Conservation (phyloP, 2,113 vertebrate genomes). For the Panurus biarmicus region DNA sequence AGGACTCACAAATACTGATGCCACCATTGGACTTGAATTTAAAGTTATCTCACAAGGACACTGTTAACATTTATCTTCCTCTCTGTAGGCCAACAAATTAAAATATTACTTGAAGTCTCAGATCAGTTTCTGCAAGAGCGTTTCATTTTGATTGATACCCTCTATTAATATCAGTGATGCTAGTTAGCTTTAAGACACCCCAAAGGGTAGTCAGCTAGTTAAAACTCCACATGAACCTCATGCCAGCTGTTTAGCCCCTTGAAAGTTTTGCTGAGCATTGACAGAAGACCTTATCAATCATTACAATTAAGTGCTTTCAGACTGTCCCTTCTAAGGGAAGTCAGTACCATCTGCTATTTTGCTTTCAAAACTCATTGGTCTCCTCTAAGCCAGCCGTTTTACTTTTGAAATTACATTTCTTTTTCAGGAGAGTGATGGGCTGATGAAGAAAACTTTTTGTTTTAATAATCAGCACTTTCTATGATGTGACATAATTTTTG, state of each 20-base stretch:
- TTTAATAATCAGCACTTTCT: slow-evolving; percentile 72
- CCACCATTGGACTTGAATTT: slow-evolving; percentile 16
- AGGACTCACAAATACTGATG: neutral
- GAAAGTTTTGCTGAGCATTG: slow-evolving; percentile 55
- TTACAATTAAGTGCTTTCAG: slow-evolving; percentile 62
- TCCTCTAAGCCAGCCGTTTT: slow-evolving; percentile 37
- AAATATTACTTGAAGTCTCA: slow-evolving; percentile 57
- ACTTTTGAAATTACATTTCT: slow-evolving; percentile 53
- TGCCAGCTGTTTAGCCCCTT: slow-evolving; percentile 50
- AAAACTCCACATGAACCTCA: slow-evolving; percentile 35
- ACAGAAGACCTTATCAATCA: slow-evolving; percentile 68
- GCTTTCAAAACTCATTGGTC: slow-evolving; percentile 41
- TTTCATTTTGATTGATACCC: slow-evolving; percentile 54
- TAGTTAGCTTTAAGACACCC: slow-evolving; percentile 57
- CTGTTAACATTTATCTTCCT: slow-evolving; percentile 45
- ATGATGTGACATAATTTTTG: slow-evolving; percentile 61
- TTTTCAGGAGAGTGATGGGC: slow-evolving; percentile 44
- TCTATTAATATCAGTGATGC: slow-evolving; percentile 35
- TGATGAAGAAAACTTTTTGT: slow-evolving; percentile 66
- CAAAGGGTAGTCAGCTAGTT: slow-evolving; percentile 35
- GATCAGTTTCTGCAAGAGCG: slow-evolving; percentile 27
- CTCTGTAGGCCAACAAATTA: slow-evolving; percentile 44
- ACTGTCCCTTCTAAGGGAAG: slow-evolving; percentile 59
- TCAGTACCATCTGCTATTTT: slow-evolving; percentile 63
- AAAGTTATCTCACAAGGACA: slow-evolving; percentile 35